These are phyloP conservation scores for Lycia hirtaria DNA, from an alignment of 2,888 invertebrate species.

Conservation along the genomic window DNA sequence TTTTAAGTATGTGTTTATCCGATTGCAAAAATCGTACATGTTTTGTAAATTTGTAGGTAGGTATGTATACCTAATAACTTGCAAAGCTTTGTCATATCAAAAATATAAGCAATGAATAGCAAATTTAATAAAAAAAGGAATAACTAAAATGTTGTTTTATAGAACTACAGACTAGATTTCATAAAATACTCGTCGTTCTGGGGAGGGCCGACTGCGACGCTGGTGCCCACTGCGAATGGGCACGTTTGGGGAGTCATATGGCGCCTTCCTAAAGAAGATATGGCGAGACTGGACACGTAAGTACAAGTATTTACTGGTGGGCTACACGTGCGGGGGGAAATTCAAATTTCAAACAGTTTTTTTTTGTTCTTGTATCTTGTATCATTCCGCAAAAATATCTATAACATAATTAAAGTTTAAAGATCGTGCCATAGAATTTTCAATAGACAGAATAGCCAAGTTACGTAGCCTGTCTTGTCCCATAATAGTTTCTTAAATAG, in stretches of 20 bases:
- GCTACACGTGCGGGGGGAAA: background rate
- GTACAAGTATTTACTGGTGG: conserved; percentile 29
- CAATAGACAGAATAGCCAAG: conserved; percentile 28
- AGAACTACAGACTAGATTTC: conserved; percentile 91
- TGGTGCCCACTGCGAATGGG: conserved; percentile 87
- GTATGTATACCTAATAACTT: no score
- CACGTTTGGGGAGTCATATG: conserved; percentile 92
- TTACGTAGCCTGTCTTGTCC: conserved; percentile 30
- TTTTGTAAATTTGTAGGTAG: no score
- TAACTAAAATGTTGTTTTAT: conserved; percentile 34
- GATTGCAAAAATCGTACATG: no score
- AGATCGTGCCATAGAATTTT: conserved; percentile 26
- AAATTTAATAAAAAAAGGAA: no score
- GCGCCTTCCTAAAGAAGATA: conserved; percentile 86
- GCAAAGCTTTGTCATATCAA: no score
- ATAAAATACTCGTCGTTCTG: conserved; percentile 87
- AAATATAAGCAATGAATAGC: no score
- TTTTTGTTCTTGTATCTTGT: no score
- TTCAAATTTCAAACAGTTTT: no score
- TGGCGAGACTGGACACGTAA: conserved; percentile 88
- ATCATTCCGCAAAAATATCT: background rate
- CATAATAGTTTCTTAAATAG: conserved; percentile 30
- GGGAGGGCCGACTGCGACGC: conserved; percentile 93
- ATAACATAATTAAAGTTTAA: conserved; percentile 20
- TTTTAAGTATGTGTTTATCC: no score